These are phyloP conservation scores for Myathropa florea DNA, from an alignment of 2,888 invertebrate species.

Conservation along the genomic window DNA sequence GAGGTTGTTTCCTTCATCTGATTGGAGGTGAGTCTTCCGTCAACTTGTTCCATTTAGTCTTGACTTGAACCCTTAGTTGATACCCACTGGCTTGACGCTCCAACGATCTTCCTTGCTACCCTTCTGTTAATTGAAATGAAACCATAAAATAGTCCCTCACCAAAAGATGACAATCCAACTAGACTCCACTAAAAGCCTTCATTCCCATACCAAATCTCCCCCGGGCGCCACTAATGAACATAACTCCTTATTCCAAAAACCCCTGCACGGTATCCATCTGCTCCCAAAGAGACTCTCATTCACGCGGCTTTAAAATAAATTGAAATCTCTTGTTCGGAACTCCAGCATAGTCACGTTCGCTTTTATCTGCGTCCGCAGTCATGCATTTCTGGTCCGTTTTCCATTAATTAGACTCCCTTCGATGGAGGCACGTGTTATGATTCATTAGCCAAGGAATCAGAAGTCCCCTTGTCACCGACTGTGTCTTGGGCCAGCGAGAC, in stretches of 20 bases:
- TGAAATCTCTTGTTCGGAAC: neutral
- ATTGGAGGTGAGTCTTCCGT: too few species aligned
- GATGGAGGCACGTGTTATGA: conserved; percentile 26
- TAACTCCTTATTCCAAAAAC: neutral
- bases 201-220: too few species aligned
- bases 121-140: too few species aligned
- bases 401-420: conserved; percentile 24
- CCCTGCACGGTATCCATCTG: neutral
- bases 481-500: too few species aligned
- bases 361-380: neutral
- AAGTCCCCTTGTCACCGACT: conserved; percentile 15
- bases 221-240: neutral
- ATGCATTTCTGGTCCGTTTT: neutral
- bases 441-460: conserved; percentile 18
- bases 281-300: neutral
- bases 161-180: too few species aligned
- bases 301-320: neutral
- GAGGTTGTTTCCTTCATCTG: too few species aligned
- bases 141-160: too few species aligned
- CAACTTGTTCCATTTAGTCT: too few species aligned
- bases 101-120: too few species aligned
- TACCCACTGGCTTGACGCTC: too few species aligned
- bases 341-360: conserved; percentile 22
- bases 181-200: too few species aligned
- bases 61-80: too few species aligned